Base-by-base conservation (phyloP, 2,797 vertebrate species). In the Lacerta agilis region DNA sequence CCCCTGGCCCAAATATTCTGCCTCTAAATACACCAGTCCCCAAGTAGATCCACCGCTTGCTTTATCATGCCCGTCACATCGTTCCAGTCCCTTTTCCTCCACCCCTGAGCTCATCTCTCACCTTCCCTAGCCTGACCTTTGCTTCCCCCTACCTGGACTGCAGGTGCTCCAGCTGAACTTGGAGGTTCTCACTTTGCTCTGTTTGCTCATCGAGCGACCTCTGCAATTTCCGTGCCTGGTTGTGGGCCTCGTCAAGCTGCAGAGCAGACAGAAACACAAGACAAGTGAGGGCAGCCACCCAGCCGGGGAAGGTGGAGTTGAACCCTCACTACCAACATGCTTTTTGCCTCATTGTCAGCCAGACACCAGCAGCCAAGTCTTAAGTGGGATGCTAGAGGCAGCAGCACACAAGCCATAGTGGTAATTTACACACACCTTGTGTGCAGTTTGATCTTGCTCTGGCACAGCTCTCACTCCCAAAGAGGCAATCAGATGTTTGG, bases 131-230 rank as follows among this genome's bases (percentile, higher is more conserved):
- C 8, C 43, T 87, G 1, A 17, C n/a, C 85, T 8, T 0, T 3
- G 25, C 5, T 6, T 81, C 61, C 10, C 0, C 94, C 86, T 94
- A 99, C 99, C 99, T 98, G 86, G 99, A 99, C 95, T 99, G 98
- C 87, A 99, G 94, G 58, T 99, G 98, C 92, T 99, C 99, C 94
- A 99, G 93, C 87, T 99, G 98, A 58, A 99, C 98, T 90, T 99
- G 99, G 90, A 99, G 97, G 93, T 98, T 99, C 96, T 99, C 99
- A 0, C 98, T 98, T 91, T 98, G 98, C 92, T 99, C 99, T 0
- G 98, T 99, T 96, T 99, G 99, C 94, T 99, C 99, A 0, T 99
- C 99, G 93, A 99, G 97, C 0, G 99, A 99, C 92, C 99, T 95
- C 97, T 99, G 98, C 92, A 99, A 95, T 94, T 99, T 99, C 86